A percentile compares a stretch with the other conserved stretches of the same genome.
phyloP scores from a whole-genome alignment of 2,113 vertebrate genomes.

The Psophia crepitans region DNA sequence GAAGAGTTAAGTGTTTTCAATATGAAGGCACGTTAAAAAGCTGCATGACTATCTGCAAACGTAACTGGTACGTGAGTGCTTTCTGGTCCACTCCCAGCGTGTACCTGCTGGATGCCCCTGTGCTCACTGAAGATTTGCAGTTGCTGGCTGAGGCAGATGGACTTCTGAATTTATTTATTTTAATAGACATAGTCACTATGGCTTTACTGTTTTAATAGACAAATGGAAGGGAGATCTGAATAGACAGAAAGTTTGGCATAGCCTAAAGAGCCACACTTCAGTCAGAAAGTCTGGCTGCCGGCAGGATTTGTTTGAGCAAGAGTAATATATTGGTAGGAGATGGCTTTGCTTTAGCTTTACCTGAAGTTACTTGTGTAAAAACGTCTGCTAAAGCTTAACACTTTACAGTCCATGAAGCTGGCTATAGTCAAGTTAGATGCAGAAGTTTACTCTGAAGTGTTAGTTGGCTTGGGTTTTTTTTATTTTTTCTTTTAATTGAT shows the following conservation, averaged over 20 bases:
- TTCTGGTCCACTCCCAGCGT: background rate
- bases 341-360: background rate
- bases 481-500: background rate
- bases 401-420: background rate
- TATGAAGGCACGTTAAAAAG: background rate
- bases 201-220: background rate
- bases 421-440: background rate
- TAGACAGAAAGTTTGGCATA: background rate
- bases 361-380: background rate
- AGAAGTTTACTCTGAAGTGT: background rate
- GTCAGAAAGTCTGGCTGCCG: background rate
- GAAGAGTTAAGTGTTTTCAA: background rate
- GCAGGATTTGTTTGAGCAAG: background rate
- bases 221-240: background rate
- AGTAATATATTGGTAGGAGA: background rate
- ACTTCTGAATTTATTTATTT: background rate
- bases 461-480: background rate
- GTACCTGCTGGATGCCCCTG: background rate
- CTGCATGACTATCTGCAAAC: background rate
- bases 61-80: accelerated
- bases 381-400: background rate
- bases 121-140: background rate
- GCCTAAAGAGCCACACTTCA: background rate
- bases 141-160: background rate
- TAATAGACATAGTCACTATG: background rate